Evolutionary conservation across 2,113 vertebrate genomes (phyloP), one percentile per base, ranked within the genome.

Genomic region (Dromiciops gliroides): DNA sequence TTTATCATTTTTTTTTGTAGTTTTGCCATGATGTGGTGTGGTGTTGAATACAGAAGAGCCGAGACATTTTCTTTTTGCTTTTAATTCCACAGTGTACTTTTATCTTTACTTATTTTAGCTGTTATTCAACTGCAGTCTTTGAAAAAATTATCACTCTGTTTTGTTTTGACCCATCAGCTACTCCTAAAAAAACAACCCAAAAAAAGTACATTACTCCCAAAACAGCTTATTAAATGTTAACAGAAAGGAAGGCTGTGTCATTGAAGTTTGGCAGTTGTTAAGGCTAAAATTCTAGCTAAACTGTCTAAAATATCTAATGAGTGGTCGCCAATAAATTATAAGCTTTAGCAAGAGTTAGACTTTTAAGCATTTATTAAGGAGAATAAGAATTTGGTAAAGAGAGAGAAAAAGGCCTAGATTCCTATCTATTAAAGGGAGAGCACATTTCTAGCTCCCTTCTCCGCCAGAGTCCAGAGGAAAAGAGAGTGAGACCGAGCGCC

Each of bases 1-100:
- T 91, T 89, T 48, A 24, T 19, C 60, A 8, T 96, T 92, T 91
- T 50, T 96, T 92, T 91, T 50, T 10, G 31, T 90, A 25, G n/a
- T 93, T 89, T 90, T 83, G 49, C 75, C n/a, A n/a, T n/a, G n/a
- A n/a, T 5, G 3, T 90, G 28, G 48, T 23, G 14, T 92, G 90
- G 89, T 88, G 19, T 95, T 90, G 92, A 91, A 93, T 75, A 51
- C n/a, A 10, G 91, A 95, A 89, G 90, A 48, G 56, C 5, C 48
- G 51, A 25, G 56, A 48, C 2, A 37, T 60, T 56, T 53, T 67
- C 51, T 24, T 23, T 91, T 94, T 90, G 44, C 91, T 92, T 96
- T 89, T 89, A 8, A 37, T 67, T 90, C 8, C 28, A 37, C 37
- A 67, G 28, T 89, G 48, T 94, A 24, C 3, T 83, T 93, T 24